Base-by-base conservation (phyloP, 2,113 vertebrate species). In the Abramis brama region DNA sequence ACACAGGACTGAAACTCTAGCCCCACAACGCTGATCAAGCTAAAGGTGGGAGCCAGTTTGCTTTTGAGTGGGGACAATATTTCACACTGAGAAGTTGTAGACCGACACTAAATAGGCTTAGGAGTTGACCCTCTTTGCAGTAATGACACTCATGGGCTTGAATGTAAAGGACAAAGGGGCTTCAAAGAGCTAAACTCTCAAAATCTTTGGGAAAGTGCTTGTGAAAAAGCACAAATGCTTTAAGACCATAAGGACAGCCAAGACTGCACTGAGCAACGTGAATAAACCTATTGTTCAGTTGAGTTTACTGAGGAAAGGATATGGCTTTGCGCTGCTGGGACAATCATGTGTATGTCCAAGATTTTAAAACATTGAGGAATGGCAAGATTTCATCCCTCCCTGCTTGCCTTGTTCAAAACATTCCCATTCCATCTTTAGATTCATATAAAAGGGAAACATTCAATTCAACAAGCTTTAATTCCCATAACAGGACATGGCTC, bases 401-500 rank as follows among this genome's bases (percentile, higher is more conserved):
- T 50, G 85, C 3, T 39, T 30, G 7, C 86, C 86, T 89, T 68
- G 47, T 77, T 71, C 43, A 70, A 89, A 85, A 62, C 66, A 64
- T 64, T 87, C 90, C 87, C 82, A 79, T 59, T 59, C 52, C 43
- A 74, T 80, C 84, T 90, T 62, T 86, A 90, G 87, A 89, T 82
- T 86, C 71, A 82, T 25, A 90, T 74, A 59, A 83, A 81, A 86
- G 62, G 30, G 25, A 86, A 52, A 52, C 80, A 9, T 81, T 82
- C 47, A 80, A 82, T 85, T 85, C 86, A 81, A 43, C 66, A 79
- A 27, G 85, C 84, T 88, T 89, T 86, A 91, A 92, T 89, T 91
- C 92, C 91, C 89, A 45, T 88, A 64, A n/a, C 9, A 89, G 79
- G 87, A 89, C 89, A 86, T 80, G 30, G 88, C 91, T 92, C 89